Evolutionary conservation across 1,140 invertebrate genomes (phyloP), one percentile per base, ranked within the genome.

Genomic region (Diuraphis noxia): DNA sequence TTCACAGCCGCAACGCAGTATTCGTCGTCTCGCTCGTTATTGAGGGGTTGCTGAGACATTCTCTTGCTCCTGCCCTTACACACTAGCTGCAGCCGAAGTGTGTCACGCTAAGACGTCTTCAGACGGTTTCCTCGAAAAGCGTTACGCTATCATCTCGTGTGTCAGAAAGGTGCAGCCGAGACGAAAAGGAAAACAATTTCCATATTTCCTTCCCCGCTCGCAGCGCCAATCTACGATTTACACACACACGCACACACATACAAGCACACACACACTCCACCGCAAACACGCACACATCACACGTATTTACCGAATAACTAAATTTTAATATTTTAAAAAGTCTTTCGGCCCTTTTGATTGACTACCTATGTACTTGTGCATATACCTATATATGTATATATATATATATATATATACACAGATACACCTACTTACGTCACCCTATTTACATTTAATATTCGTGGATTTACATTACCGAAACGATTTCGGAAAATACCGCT

Each of bases 311-410:
- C n/a, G 38, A 85, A 85, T 85, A 85, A 85, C n/a, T 41, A n/a
- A 46, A 85, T 85, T 85, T 85, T 85, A 85, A 85, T 85, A 85
- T 85, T 85, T 85, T 46, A 46, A 85, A 85, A 46, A 46, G 17
- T 46, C n/a, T 43, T 21, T 34, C 43, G 41, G 41, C 30, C 19
- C 30, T 85, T 85, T 85, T 46, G 82, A 84, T 85, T 43, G 41
- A 43, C 82, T 46, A 36, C 84, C 84, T 72, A 63, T 63, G 7
- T n/a, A 46, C 8, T 17, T 10, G 5, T 10, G 5, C 1, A 63
- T 63, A n/a, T n/a, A n/a, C n/a, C n/a, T n/a, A n/a, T n/a, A n/a
- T n/a, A n/a, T 63, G n/a, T 63, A n/a, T 17, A 46, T 19, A 46
- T 21, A 63, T 63, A 63, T n/a, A n/a, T 46, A 46, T 19, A 4